Evolutionary conservation across 2,888 invertebrate species (phyloP).

Genomic region (Hyposoter dolosus): DNA sequence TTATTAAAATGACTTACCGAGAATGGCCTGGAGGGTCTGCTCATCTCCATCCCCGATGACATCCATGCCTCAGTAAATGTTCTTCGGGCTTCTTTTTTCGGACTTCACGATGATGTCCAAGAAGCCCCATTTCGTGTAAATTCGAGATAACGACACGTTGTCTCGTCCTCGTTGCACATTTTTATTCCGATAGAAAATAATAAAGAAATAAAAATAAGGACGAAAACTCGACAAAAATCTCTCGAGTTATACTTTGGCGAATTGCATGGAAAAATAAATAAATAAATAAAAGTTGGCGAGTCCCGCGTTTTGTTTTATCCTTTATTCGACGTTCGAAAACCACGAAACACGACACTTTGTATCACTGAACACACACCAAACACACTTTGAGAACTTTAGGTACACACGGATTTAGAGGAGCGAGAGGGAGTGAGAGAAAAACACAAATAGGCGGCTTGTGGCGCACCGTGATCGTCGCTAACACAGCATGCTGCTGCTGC

Average conservation of each 20-base stretch:
- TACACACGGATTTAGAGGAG: constrained; percentile 3
- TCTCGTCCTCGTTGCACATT: constrained; percentile 61
- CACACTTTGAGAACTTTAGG: constrained; percentile 7
- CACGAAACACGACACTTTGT: constrained; percentile 32
- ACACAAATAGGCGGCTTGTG: constrained; percentile 23
- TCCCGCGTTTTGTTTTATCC: constrained; percentile 5
- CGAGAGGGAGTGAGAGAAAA: neutral
- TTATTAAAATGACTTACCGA: constrained; percentile 78
- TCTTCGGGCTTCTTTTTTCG: constrained; percentile 77
- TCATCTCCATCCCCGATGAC: constrained; percentile 84
- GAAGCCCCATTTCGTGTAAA: constrained; percentile 80
- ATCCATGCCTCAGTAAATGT: constrained; percentile 82
- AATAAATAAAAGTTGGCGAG: neutral
- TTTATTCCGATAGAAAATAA: constrained; percentile 10
- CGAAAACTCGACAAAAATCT: neutral
- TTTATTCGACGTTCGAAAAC: constrained; percentile 25
- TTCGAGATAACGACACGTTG: constrained; percentile 66
- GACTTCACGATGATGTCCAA: constrained; percentile 75
- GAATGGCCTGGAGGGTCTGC: constrained; percentile 85
- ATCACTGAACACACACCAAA: constrained; percentile 22
- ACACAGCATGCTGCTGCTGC: constrained; percentile 48
- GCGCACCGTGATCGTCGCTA: constrained; percentile 41
- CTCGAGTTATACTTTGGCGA: neutral
- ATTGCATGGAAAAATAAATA: neutral
- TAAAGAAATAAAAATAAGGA: neutral